Conservation (phyloP, 2,797 vertebrate genomes). For the Chelon labrosus region DNA sequence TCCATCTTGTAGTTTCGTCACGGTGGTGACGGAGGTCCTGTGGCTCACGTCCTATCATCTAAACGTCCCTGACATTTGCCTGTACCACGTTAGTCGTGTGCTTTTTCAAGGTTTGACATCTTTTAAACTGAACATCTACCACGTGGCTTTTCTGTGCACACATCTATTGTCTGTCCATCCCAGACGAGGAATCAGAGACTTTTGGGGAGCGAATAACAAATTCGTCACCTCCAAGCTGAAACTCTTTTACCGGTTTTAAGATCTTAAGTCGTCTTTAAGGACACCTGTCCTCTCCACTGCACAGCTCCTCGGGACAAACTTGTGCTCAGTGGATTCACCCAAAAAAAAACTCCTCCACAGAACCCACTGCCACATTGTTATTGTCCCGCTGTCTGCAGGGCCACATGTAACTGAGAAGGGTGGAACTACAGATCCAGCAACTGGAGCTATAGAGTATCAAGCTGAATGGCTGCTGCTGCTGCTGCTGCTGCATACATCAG, state of each 20-base stretch:
- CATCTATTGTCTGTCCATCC: too few species aligned
- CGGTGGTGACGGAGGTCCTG: too few species aligned
- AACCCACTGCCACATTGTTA: constrained; percentile 50
- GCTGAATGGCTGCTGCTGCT: constrained; percentile 53
- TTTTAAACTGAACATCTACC: background rate
- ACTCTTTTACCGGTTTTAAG: too few species aligned
- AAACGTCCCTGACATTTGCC: background rate
- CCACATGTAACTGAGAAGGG: constrained; percentile 77
- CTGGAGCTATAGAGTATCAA: constrained; percentile 64
- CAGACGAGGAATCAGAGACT: too few species aligned
- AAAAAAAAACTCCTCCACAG: constrained; percentile 32
- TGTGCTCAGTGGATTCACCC: too few species aligned
- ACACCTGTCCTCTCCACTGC: too few species aligned
- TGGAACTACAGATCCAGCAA: constrained; percentile 69
- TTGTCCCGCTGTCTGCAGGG: constrained; percentile 57
- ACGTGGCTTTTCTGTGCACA: background rate
- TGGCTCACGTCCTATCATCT: background rate
- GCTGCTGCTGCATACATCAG: constrained; percentile 43
- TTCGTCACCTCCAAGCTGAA: too few species aligned
- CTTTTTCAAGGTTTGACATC: too few species aligned
- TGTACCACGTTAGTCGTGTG: background rate
- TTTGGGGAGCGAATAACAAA: too few species aligned
- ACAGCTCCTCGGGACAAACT: too few species aligned
- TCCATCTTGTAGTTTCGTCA: background rate
- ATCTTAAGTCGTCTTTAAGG: too few species aligned